phyloP scores from a whole-genome alignment of 2,113 vertebrate species.

The Acrocephalus kingi region DNA sequence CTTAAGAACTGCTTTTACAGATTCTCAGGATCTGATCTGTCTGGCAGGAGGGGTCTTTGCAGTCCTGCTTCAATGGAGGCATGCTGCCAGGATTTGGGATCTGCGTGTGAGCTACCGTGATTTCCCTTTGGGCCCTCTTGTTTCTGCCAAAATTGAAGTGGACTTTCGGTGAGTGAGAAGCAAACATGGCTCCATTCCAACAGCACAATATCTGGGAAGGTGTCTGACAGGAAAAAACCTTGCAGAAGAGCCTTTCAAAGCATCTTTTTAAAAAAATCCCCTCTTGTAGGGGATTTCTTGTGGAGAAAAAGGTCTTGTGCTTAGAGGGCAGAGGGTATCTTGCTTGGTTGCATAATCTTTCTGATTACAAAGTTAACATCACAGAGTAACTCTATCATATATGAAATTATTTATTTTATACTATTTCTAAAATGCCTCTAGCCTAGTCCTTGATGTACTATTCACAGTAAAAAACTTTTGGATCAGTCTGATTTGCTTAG shows the following conservation, averaged over 20 bases:
- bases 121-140: neutral
- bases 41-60: neutral
- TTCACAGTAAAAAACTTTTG: neutral
- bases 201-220: neutral
- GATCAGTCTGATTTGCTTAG: neutral
- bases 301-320: neutral
- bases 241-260: neutral
- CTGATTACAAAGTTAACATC: neutral
- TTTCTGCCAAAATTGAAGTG: constrained; percentile 46
- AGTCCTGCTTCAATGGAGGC: constrained; percentile 7
- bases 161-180: constrained; percentile 42
- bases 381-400: neutral
- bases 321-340: neutral
- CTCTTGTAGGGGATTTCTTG: neutral
- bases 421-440: neutral
- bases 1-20: neutral
- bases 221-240: neutral
- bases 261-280: neutral
- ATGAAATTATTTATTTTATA: neutral
- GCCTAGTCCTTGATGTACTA: neutral
- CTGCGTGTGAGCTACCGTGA: neutral
- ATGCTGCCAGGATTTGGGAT: constrained; percentile 18
- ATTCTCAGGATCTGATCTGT: neutral
- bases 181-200: constrained; percentile 34
- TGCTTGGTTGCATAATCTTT: neutral